A percentile compares a stretch with the other conserved stretches of the same genome.
These are phyloP conservation scores for Panulirus ornatus DNA, from an alignment of 1,140 invertebrate genomes.

Conservation along the genomic window DNA sequence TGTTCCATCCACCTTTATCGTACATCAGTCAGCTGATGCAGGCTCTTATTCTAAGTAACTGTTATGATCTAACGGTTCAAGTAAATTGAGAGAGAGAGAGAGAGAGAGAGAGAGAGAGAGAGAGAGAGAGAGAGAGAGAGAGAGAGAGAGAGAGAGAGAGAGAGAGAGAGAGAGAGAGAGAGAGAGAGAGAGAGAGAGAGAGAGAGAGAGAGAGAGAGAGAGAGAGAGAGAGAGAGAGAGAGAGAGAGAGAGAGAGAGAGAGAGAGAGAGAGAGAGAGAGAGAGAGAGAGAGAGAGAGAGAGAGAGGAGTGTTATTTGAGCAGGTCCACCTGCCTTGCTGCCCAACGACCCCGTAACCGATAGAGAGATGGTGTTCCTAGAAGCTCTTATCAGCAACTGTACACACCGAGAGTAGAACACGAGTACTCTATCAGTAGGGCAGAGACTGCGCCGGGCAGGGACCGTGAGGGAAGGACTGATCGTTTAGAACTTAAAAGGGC, in stretches of 20 bases:
- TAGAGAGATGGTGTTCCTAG: not conserved
- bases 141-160: not conserved
- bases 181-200: not conserved
- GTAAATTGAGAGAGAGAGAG: not conserved
- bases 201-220: not conserved
- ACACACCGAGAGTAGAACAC: not conserved
- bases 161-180: not conserved
- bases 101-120: not conserved
- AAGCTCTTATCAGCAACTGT: not conserved
- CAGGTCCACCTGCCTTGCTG: not conserved
- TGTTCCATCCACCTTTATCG: not conserved
- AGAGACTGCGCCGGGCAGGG: too few relatives aligned
- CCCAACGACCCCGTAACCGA: not conserved
- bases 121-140: not conserved
- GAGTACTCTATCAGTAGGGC: not conserved
- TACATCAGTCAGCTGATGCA: not conserved
- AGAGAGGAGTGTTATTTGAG: not conserved
- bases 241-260: not conserved
- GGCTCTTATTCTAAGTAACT: not conserved
- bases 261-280: constrained; percentile 11
- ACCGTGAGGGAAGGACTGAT: too few relatives aligned
- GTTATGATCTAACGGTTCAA: too few relatives aligned
- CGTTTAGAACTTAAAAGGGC: too few relatives aligned
- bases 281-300: not conserved
- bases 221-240: constrained; percentile 17